Evolutionary conservation across 2,113 vertebrate genomes (phyloP).

Genomic region (Protomyctophum bolini): DNA sequence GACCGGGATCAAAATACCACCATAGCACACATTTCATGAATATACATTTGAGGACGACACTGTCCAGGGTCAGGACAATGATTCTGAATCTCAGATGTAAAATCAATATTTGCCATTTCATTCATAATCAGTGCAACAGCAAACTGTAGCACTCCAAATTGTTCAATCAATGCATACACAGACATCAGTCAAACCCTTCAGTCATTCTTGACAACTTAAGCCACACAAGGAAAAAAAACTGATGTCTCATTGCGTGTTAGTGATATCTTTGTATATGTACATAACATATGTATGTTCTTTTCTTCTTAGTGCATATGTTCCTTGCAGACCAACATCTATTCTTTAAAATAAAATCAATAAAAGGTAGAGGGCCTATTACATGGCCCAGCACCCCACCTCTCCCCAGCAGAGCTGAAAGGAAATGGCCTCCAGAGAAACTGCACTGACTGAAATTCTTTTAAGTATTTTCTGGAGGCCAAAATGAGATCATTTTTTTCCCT

Average conservation of each 20-base stretch:
- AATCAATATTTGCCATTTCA: conserved; percentile 60
- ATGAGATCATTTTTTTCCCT: conserved; percentile 57
- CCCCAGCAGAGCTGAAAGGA: conserved; percentile 62
- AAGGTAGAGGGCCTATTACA: conserved; percentile 62
- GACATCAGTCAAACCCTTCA: conserved; percentile 70
- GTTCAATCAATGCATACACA: conserved; percentile 72
- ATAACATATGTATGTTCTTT: conserved; percentile 80
- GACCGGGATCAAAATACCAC: conserved; percentile 66
- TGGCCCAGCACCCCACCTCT: conserved; percentile 64
- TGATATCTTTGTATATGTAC: conserved; percentile 82
- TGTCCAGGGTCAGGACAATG: conserved; percentile 50
- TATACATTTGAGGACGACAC: conserved; percentile 63
- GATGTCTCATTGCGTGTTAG: conserved; percentile 78
- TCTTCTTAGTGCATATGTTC: conserved; percentile 81
- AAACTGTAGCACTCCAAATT: conserved; percentile 70
- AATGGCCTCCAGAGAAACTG: conserved; percentile 52
- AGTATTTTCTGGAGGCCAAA: conserved; percentile 63
- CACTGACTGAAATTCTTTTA: conserved; percentile 68
- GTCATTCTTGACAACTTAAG: conserved; percentile 68
- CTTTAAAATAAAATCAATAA: conserved; percentile 60
- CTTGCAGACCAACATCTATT: conserved; percentile 77
- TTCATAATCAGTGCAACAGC: conserved; percentile 63
- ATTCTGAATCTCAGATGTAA: conserved; percentile 65
- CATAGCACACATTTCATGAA: conserved; percentile 59
- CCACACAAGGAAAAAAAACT: conserved; percentile 49